Evolutionary conservation across 2,797 vertebrate genomes (phyloP).

Genomic region (Malacoctenus gilli): DNA sequence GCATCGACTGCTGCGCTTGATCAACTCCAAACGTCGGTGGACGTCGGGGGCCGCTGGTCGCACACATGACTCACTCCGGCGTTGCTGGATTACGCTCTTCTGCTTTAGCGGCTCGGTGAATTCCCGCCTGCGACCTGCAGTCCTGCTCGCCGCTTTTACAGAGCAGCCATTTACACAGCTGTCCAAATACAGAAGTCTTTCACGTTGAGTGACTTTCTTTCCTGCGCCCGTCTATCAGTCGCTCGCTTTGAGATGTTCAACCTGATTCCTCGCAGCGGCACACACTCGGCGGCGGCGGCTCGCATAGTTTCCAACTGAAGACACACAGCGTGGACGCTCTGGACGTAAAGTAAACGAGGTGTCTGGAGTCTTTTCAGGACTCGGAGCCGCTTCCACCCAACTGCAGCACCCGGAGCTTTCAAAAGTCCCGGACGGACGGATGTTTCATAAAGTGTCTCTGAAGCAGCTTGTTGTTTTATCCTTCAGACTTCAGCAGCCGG

Average conservation of each 20-base stretch:
- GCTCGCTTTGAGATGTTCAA: constrained; percentile 37
- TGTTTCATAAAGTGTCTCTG: no score
- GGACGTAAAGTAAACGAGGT: no score
- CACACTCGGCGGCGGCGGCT: no score
- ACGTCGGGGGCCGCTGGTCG: constrained; percentile 47
- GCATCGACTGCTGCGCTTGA: not conserved
- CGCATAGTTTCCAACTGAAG: no score
- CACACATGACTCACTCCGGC: constrained; percentile 46
- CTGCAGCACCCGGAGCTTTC: no score
- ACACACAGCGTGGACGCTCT: no score
- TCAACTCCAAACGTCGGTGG: constrained; percentile 36
- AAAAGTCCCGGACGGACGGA: no score
- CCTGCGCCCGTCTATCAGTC: constrained; percentile 29
- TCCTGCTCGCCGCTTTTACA: constrained; percentile 37
- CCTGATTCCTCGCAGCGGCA: constrained; percentile 26
- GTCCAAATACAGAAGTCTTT: constrained; percentile 72
- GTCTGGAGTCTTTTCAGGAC: no score
- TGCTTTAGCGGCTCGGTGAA: constrained; percentile 53
- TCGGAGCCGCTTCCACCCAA: no score
- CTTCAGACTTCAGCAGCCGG: no score
- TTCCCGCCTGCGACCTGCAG: constrained; percentile 48
- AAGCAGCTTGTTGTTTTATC: no score
- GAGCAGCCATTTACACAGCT: constrained; percentile 68
- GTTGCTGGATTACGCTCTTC: constrained; percentile 34
- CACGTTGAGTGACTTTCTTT: constrained; percentile 51